Conservation (phyloP, 1,140 invertebrate species). For the Neotoxoptera formosana region DNA sequence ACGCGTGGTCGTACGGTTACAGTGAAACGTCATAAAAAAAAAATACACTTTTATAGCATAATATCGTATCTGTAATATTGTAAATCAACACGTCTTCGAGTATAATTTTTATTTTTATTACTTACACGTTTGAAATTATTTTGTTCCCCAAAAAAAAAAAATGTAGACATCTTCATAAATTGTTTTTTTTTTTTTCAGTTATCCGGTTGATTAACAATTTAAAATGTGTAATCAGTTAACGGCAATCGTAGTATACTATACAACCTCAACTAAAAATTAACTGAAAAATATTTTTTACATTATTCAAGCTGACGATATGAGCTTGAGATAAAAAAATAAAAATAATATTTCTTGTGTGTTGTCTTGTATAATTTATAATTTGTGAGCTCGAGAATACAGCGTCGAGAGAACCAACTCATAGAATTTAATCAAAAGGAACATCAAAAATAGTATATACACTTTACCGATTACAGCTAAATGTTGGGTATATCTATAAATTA, state of each 20-base stretch:
- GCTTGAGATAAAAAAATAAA: too few species aligned
- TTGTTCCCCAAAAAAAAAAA: neutral
- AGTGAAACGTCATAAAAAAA: neutral
- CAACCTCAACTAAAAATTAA: neutral
- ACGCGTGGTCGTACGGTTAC: neutral
- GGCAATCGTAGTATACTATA: neutral
- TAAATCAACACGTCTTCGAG: neutral
- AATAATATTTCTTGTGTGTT: too few species aligned
- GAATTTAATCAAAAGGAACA: neutral
- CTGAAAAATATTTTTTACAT: too few species aligned
- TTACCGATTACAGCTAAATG: too few species aligned
- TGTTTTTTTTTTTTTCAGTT: neutral
- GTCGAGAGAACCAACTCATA: neutral
- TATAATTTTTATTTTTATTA: neutral
- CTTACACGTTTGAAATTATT: neutral
- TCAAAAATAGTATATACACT: neutral
- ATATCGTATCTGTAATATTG: neutral
- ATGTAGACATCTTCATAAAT: neutral
- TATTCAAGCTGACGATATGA: neutral
- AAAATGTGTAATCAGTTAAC: neutral
- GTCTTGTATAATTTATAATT: neutral
- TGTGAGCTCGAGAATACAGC: neutral
- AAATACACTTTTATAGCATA: neutral
- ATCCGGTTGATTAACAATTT: neutral
- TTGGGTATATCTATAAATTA: too few species aligned